phyloP scores from a whole-genome alignment of 2,797 vertebrate species.

The Peromyscus attwateri region DNA sequence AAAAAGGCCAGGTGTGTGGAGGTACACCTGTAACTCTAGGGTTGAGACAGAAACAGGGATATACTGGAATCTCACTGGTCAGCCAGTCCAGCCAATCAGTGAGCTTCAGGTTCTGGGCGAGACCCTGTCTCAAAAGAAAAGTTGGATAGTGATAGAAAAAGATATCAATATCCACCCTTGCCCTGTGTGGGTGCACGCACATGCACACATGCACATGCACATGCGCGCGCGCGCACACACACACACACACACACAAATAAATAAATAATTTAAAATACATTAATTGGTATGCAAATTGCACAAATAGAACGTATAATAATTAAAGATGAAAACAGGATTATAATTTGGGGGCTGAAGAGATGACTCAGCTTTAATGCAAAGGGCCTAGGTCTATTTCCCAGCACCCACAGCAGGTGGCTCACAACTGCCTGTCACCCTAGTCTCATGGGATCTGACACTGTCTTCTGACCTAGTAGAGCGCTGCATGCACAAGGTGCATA shows the following conservation, averaged over 20 bases:
- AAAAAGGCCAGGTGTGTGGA: background rate
- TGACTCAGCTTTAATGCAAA: background rate
- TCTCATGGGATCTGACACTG: background rate
- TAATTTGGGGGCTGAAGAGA: background rate
- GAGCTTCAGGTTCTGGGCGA: background rate
- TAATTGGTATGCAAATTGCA: background rate
- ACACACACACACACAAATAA: background rate
- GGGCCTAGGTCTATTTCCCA: background rate
- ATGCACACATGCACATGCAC: background rate
- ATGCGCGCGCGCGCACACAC: background rate
- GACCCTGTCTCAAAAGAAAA: background rate
- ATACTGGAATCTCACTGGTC: background rate
- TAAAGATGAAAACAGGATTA: slow-evolving; percentile 45
- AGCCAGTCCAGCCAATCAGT: background rate
- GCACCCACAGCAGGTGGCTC: too few relatives aligned
- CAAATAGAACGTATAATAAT: slow-evolving; percentile 47
- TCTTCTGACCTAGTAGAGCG: background rate
- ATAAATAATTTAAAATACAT: background rate
- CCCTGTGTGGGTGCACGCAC: background rate
- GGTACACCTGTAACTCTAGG: background rate
- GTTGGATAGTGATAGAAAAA: background rate
- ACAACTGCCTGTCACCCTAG: background rate
- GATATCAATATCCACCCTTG: background rate
- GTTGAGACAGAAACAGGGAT: background rate
- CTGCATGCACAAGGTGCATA: background rate